These are phyloP conservation scores for Rotaria sp. DNA, from an alignment of 2,888 invertebrate species.

Conservation along the genomic window DNA sequence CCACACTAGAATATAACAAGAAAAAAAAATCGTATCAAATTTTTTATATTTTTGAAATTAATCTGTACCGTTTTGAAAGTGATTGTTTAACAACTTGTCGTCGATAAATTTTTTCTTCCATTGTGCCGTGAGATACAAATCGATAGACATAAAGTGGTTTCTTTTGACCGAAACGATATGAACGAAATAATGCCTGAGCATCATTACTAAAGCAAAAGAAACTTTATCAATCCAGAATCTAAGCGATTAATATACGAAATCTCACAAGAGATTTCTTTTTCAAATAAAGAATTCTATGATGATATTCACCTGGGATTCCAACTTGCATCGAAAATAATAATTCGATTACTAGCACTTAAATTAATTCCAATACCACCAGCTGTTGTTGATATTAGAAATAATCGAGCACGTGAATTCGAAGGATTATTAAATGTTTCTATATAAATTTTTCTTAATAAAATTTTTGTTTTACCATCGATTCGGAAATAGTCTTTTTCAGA, in stretches of 20 bases:
- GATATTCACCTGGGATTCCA: conserved; percentile 73
- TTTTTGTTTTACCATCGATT: conserved; percentile 81
- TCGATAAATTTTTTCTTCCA: conserved; percentile 97
- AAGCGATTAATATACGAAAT: too few relatives aligned
- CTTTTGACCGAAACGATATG: conserved; percentile 91
- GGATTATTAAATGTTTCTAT: conserved; percentile 78
- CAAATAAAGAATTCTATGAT: too few relatives aligned
- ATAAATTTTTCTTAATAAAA: conserved; percentile 74
- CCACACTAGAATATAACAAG: conserved; percentile 62
- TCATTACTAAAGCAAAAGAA: conserved; percentile 65
- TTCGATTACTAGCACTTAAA: conserved; percentile 88
- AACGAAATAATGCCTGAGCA: conserved; percentile 91
- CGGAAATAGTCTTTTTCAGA: conserved; percentile 55
- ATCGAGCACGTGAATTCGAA: conserved; percentile 56
- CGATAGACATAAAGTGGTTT: conserved; percentile 95
- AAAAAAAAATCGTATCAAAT: too few relatives aligned
- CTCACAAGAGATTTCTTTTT: too few relatives aligned
- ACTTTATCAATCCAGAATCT: too few relatives aligned
- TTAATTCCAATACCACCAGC: conserved; percentile 97
- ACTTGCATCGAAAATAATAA: conserved; percentile 93
- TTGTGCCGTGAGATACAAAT: conserved; percentile 82
- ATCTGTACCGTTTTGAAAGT: conserved; percentile 64
- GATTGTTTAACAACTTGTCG: conserved; percentile 91
- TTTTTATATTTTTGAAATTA: neutral
- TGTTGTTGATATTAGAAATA: conserved; percentile 88